A percentile compares a stretch with the other conserved stretches of the same genome.
phyloP scores from a whole-genome alignment of 2,113 vertebrate species.

The Panurus biarmicus region DNA sequence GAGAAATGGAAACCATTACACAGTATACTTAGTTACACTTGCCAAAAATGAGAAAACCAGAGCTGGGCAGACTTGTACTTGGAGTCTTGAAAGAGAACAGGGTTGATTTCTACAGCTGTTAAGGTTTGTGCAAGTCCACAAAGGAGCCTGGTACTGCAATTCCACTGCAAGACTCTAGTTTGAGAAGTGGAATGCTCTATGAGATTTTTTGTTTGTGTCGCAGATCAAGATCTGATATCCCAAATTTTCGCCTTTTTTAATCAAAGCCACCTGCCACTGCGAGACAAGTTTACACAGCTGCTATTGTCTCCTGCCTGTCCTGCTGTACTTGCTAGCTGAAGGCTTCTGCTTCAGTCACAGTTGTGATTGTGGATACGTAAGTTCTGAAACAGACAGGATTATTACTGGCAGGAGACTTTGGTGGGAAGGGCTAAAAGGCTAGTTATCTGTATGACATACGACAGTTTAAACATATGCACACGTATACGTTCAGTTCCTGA shows the following conservation, averaged over 20 bases:
- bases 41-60: background rate
- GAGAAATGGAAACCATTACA: background rate
- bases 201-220: background rate
- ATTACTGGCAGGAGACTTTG: background rate
- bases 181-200: background rate
- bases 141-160: background rate
- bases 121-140: background rate
- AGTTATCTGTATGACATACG: background rate
- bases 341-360: background rate
- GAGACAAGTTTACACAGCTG: background rate
- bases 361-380: accelerated
- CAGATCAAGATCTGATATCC: background rate
- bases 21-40: background rate
- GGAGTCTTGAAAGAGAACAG: background rate
- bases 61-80: background rate
- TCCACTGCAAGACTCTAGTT: background rate
- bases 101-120: background rate
- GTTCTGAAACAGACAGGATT: background rate
- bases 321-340: background rate
- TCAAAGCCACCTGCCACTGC: background rate
- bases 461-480: background rate
- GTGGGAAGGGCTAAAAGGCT: background rate
- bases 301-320: background rate
- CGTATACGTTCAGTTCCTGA: background rate
- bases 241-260: background rate